A percentile compares a stretch with the other conserved stretches of the same genome.
These are phyloP conservation scores for Dunckerocampus dactyliophorus DNA, from an alignment of 2,113 vertebrate species.

Conservation along the genomic window DNA sequence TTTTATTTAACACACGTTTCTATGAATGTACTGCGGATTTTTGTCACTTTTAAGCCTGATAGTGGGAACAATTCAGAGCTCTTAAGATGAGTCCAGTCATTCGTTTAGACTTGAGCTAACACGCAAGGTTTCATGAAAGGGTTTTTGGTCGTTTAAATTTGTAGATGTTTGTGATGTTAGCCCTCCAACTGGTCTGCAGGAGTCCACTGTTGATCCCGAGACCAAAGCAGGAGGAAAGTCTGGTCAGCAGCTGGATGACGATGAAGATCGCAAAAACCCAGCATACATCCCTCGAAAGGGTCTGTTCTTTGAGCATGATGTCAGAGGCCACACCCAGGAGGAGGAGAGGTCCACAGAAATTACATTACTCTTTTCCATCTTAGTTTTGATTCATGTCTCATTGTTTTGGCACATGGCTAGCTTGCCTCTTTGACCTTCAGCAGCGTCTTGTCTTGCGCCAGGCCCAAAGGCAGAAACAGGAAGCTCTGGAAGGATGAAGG, in stretches of 20 bases:
- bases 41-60: no score
- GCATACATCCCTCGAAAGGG: conserved; percentile 96
- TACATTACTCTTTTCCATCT: no score
- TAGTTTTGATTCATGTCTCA: no score
- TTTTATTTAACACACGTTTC: no score
- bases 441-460: conserved; percentile 31
- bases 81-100: no score
- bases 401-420: background rate
- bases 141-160: no score
- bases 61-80: no score
- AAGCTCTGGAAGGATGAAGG: conserved; percentile 98
- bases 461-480: conserved; percentile 90
- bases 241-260: conserved; percentile 89
- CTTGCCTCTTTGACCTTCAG: background rate
- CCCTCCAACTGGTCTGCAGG: conserved; percentile 66
- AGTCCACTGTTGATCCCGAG: conserved; percentile 91
- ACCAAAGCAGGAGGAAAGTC: conserved; percentile 80
- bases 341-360: conserved; percentile 79
- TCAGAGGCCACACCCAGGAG: conserved; percentile 89
- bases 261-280: conserved; percentile 94
- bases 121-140: no score
- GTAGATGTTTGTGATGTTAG: no score
- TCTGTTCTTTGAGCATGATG: conserved; percentile 96
- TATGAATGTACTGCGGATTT: no score
- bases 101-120: no score